These are phyloP conservation scores for Scolopax mira DNA, from an alignment of 2,113 vertebrate species.

Conservation along the genomic window DNA sequence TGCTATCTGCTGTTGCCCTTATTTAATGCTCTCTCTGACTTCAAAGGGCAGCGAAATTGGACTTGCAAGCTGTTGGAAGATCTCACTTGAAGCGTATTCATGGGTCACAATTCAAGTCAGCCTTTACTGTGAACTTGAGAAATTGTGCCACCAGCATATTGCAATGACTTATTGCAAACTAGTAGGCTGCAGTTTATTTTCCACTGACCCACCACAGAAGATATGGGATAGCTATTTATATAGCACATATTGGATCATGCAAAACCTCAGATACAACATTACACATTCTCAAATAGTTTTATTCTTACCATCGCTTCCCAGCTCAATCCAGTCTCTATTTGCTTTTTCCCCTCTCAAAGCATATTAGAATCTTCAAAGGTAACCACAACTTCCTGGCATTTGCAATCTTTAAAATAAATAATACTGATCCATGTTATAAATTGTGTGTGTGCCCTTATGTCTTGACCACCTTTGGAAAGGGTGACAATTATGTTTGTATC, in stretches of 20 bases:
- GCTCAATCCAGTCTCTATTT: neutral
- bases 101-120: neutral
- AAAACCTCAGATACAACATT: neutral
- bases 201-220: neutral
- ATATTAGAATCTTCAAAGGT: slow-evolving; percentile 7
- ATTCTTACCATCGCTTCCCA: neutral
- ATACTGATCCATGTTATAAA: neutral
- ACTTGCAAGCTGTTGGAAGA: neutral
- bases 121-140: neutral
- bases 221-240: neutral
- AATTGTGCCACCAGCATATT: neutral
- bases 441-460: neutral
- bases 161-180: neutral
- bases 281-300: neutral
- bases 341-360: neutral
- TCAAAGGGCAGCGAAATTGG: neutral
- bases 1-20: neutral
- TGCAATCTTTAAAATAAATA: neutral
- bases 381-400: neutral
- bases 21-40: neutral
- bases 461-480: neutral
- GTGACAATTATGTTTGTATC: neutral
- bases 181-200: neutral
- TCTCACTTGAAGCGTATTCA: neutral
- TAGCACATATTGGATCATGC: neutral